Base-by-base conservation (phyloP, 2,888 invertebrate genomes). In the Deladenus siricidicola region DNA sequence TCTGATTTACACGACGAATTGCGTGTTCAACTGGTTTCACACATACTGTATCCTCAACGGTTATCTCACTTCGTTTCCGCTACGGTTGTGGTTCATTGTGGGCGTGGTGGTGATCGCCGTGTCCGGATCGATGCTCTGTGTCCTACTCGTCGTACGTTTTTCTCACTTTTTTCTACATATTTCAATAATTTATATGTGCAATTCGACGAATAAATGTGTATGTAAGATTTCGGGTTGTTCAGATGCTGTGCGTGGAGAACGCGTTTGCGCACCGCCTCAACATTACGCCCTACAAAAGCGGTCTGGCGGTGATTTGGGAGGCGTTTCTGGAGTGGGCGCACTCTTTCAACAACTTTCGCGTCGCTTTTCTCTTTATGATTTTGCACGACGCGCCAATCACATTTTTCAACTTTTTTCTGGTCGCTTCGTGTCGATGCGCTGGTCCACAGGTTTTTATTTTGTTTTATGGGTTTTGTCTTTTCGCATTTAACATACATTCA, bases 261-360 rank as follows among this genome's bases (percentile, higher is more conserved):
- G 79, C 79, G 3, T 79, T 79, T 60, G 73, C 72, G n/a, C 71
- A 76, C 56, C 69, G 76, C 2, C 55, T 73, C 34, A 67, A 71
- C 58, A 68, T 78, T 43, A 71, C 78, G 19, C 75, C 75, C 4
- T 78, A 77, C 63, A 62, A 72, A 34, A 78, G 70, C 55, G 79
- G 79, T 26, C 70, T 71, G 34, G 68, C 72, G 2, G 60, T 78
- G n/a, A 67, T 79, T 23, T 64, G 67, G 29, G 76, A 79, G 56
- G 72, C 73, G 17, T 65, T 76, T 49, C 58, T 71, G 23, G 74
- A 73, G 48, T 79, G 78, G 78, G 57, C 76, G 14, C 76, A 60
- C 44, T 72, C 73, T 21, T 78, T 78, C 66, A 78, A 79, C 68
- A 78, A 76, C 59, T 78, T 78, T 56, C 71, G 79, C n/a, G 73